Evolutionary conservation across 2,888 invertebrate species (phyloP).

Genomic region (Dromius quadrimaculatus): DNA sequence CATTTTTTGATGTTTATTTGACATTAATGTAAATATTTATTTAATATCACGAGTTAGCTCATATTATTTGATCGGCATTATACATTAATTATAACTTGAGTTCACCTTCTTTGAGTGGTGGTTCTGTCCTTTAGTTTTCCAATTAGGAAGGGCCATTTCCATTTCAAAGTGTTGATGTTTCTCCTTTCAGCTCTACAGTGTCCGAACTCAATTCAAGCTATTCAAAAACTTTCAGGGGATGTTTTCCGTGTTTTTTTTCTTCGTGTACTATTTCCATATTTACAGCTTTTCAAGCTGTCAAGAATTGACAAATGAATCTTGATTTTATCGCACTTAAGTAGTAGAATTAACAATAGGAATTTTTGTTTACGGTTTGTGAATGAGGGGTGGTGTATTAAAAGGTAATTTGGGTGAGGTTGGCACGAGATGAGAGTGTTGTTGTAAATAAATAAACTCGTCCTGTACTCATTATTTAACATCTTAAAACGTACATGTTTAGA

Average conservation of each 20-base stretch:
- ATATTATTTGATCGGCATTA: too few relatives aligned
- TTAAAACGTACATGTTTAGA: too few relatives aligned
- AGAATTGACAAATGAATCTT: slow-evolving; percentile 12
- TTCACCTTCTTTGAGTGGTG: slow-evolving; percentile 13
- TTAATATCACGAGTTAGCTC: too few relatives aligned
- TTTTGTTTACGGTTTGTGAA: too few relatives aligned
- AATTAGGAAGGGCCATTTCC: slow-evolving; percentile 28
- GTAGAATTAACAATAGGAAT: slow-evolving; percentile 28
- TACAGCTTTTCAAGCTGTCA: slow-evolving; percentile 25
- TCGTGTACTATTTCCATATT: slow-evolving; percentile 20
- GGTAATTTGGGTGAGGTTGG: too few relatives aligned
- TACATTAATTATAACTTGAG: slow-evolving; percentile 18
- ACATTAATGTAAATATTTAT: too few relatives aligned
- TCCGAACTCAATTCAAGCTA: background rate
- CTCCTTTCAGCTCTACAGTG: background rate
- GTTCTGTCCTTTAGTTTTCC: slow-evolving; percentile 35
- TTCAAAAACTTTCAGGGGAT: background rate
- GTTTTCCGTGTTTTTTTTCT: background rate
- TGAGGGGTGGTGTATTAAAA: too few relatives aligned
- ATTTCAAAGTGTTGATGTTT: slow-evolving; percentile 29
- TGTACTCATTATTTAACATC: too few relatives aligned
- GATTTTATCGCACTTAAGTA: slow-evolving; percentile 17
- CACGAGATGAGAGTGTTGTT: too few relatives aligned
- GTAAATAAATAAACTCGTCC: too few relatives aligned
- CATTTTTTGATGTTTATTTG: too few relatives aligned